Percentiles rank a stretch among this genome's conserved stretches.
These are phyloP conservation scores for Drosophila tristis DNA, from an alignment of 1,140 invertebrate species.

Conservation along the genomic window DNA sequence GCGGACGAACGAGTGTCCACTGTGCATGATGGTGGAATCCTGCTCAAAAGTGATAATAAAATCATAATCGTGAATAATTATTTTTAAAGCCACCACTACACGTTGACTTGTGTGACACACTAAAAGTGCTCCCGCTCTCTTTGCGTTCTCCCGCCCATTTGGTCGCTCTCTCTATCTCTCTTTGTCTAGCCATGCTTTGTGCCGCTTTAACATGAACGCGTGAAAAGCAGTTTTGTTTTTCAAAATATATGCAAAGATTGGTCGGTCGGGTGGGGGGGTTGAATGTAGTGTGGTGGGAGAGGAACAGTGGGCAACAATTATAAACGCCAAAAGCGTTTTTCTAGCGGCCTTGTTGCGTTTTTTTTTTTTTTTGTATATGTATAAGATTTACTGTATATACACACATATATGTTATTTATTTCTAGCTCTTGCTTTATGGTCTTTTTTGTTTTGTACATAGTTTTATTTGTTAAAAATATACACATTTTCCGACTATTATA, in stretches of 20 bases:
- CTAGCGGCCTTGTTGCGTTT: constrained; percentile 60
- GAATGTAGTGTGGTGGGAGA: too few relatives aligned
- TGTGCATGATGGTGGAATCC: too few relatives aligned
- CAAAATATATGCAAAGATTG: too few relatives aligned
- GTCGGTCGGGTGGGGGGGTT: too few relatives aligned
- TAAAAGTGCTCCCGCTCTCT: constrained; percentile 6
- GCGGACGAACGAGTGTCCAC: too few relatives aligned
- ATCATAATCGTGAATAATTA: constrained; percentile 27
- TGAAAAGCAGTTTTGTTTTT: too few relatives aligned
- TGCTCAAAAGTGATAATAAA: constrained; percentile 9
- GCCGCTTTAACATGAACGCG: too few relatives aligned
- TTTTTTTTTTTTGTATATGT: constrained; percentile 29
- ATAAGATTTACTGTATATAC: not conserved
- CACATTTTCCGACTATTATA: too few relatives aligned
- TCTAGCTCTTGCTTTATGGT: too few relatives aligned
- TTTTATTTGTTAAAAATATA: too few relatives aligned
- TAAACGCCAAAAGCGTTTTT: constrained; percentile 56
- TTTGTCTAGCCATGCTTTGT: too few relatives aligned
- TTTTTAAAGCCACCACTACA: not conserved
- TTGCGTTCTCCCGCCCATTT: not conserved
- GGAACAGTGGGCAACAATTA: constrained; percentile 37
- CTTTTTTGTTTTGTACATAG: too few relatives aligned
- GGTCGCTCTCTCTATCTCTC: not conserved
- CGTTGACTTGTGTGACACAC: constrained; percentile 20
- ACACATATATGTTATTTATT: not conserved